Evolutionary conservation across 92 coral and sea anemone species (phyloP).

Genomic region (Siderastrea radians): DNA sequence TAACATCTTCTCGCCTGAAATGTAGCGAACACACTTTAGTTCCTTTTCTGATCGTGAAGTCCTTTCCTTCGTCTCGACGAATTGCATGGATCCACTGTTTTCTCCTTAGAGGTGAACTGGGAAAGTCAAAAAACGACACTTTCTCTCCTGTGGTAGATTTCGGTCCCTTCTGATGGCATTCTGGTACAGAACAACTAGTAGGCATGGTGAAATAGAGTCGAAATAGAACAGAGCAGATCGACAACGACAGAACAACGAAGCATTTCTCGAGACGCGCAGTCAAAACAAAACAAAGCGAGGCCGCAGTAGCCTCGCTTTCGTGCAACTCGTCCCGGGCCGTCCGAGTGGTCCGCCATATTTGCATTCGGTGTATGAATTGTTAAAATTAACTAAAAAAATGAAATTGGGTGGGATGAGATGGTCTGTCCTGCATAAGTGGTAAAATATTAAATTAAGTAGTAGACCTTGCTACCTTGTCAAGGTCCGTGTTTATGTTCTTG

Average conservation of each 20-base stretch:
- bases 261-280: conserved; percentile 2
- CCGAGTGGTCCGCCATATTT: conserved; percentile 57
- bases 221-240: background rate
- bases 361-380: conserved; percentile 40
- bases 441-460: background rate
- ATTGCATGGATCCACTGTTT: conserved; percentile 65
- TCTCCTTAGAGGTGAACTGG: conserved; percentile 4
- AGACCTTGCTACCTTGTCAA: background rate
- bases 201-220: conserved; percentile 44
- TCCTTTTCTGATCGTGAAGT: conserved; percentile 33
- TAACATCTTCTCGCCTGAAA: conserved; percentile 47
- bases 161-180: conserved; percentile 45
- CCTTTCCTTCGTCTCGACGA: conserved; percentile 63
- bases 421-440: background rate
- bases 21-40: conserved; percentile 69
- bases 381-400: background rate
- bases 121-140: conserved; percentile 51
- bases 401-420: background rate
- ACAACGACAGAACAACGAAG: no score
- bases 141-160: conserved; percentile 39
- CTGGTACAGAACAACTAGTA: conserved; percentile 56
- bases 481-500: background rate
- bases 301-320: conserved; percentile 15
- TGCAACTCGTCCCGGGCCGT: conserved; percentile 34
- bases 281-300: conserved; percentile 4